Evolutionary conservation across 2,888 invertebrate genomes (phyloP), one percentile per base, ranked within the genome.

Genomic region (Philhelius pedissequus): DNA sequence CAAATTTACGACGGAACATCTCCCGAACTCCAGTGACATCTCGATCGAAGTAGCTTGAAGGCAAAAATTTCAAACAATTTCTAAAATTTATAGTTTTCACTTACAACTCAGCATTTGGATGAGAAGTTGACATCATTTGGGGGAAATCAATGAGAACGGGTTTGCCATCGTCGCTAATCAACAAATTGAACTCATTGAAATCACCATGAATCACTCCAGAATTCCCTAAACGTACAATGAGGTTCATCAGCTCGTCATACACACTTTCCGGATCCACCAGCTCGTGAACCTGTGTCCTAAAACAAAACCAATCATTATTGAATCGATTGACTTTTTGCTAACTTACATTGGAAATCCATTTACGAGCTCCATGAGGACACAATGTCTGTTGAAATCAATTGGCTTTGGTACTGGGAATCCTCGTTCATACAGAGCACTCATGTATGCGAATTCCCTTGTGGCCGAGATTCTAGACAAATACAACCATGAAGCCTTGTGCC

Each of bases 111-210:
- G 99, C 99, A 91, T 99, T 98, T 40, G 93, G 90, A 92, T 99
- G 99, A 25, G 96, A 95, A 0, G 97, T 98, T 6, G 99, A 98
- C 69, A 99, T 95, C 99, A 99, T 99, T 93, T 99, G 99, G 0
- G 99, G 99, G 91, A 99, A 99, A 93, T 99, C 99, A 84, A 99
- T 99, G 87, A 99, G 92, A 58, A 97, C 92, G 0, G 98, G 96
- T 86, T 95, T 95, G 18, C 95, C 95, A 0, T 96, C 95, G 68
- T 95, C 94, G 40, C 94, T 94, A 1, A 97, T 93, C 96, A 99
- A 97, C 84, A 99, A 94, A 91, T 99, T 99, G 92, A 99, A 99
- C 92, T 99, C 99, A 90, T 99, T 99, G 91, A 99, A 99, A 93
- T 99, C 99, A 0, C 99, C 97, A 91, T 99, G 99, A 88, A 99